Conservation (phyloP, 1,140 invertebrate species). For the Stegodyphus mimosarum region DNA sequence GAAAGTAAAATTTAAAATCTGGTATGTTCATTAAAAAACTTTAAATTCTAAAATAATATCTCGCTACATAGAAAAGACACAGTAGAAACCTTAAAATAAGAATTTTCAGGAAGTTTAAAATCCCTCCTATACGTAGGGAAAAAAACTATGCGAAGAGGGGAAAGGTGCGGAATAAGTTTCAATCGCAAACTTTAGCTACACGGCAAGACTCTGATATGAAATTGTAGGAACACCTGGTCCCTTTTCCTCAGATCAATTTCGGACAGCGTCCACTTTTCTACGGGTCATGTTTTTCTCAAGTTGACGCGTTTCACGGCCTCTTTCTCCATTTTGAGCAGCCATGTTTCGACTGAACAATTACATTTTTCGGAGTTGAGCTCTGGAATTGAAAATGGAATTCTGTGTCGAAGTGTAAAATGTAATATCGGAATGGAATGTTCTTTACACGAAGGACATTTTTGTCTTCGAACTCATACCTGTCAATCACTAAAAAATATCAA, state of each 20-base stretch:
- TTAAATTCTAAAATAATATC: no score
- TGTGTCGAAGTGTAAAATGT: conserved; percentile 40
- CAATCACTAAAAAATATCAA: background rate
- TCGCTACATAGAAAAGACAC: no score
- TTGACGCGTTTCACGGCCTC: background rate
- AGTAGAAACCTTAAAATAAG: background rate
- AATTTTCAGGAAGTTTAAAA: conserved; percentile 50
- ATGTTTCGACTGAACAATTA: conserved; percentile 52
- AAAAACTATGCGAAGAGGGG: background rate
- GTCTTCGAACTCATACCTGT: background rate
- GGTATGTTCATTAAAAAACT: no score
- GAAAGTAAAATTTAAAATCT: no score
- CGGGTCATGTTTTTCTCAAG: conserved; percentile 24
- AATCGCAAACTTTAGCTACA: conserved; percentile 46
- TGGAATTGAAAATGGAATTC: background rate
- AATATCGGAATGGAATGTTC: conserved; percentile 22
- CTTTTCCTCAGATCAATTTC: conserved; percentile 33
- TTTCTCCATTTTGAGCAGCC: conserved; percentile 37
- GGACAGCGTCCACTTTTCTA: conserved; percentile 53
- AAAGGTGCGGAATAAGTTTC: conserved; percentile 20
- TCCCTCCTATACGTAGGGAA: conserved; percentile 24
- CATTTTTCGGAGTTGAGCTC: background rate
- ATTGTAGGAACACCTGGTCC: conserved; percentile 47
- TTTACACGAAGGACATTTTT: background rate
- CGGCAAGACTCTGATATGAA: conserved; percentile 31